Percentiles rank a stretch among this genome's conserved stretches.
Evolutionary conservation across 2,888 invertebrate genomes (phyloP).

Genomic region (Brenthis daphne): DNA sequence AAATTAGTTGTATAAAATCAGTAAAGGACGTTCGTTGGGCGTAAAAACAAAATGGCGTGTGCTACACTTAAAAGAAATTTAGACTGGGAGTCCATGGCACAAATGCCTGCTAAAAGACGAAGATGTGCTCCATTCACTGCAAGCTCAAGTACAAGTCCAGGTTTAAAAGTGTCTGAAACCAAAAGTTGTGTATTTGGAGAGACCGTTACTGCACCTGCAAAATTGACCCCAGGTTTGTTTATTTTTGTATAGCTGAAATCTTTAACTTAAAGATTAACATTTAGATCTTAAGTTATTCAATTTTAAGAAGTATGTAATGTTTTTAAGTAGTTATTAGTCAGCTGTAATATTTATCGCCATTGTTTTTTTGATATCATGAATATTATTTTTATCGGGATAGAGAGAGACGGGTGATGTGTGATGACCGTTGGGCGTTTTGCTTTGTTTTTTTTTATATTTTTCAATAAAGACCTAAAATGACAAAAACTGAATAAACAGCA

Average conservation of each 20-base stretch:
- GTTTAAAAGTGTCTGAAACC: slow-evolving; percentile 78
- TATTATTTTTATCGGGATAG: slow-evolving; percentile 76
- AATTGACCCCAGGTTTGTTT: slow-evolving; percentile 94
- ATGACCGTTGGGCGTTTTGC: slow-evolving; percentile 68
- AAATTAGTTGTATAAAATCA: slow-evolving; percentile 58
- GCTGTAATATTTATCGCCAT: slow-evolving; percentile 69
- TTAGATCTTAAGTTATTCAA: not conserved
- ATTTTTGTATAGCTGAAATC: slow-evolving; percentile 48
- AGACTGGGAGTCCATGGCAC: slow-evolving; percentile 97
- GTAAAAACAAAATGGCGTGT: slow-evolving; percentile 95
- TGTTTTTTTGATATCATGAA: slow-evolving; percentile 67
- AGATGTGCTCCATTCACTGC: slow-evolving; percentile 95
- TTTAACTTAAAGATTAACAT: slow-evolving; percentile 19
- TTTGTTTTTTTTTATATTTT: slow-evolving; percentile 55
- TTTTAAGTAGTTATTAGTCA: slow-evolving; percentile 46
- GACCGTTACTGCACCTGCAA: slow-evolving; percentile 86
- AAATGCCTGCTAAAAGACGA: slow-evolving; percentile 93
- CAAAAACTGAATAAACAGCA: slow-evolving; percentile 29
- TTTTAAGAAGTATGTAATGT: slow-evolving; percentile 1
- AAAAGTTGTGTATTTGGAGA: slow-evolving; percentile 92
- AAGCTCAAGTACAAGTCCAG: slow-evolving; percentile 76
- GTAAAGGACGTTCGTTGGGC: slow-evolving; percentile 81
- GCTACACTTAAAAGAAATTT: slow-evolving; percentile 97
- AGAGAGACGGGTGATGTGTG: slow-evolving; percentile 64
- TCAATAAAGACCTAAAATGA: slow-evolving; percentile 34